Evolutionary conservation across 2,113 vertebrate genomes (phyloP).

Genomic region (Istiophorus platypterus): DNA sequence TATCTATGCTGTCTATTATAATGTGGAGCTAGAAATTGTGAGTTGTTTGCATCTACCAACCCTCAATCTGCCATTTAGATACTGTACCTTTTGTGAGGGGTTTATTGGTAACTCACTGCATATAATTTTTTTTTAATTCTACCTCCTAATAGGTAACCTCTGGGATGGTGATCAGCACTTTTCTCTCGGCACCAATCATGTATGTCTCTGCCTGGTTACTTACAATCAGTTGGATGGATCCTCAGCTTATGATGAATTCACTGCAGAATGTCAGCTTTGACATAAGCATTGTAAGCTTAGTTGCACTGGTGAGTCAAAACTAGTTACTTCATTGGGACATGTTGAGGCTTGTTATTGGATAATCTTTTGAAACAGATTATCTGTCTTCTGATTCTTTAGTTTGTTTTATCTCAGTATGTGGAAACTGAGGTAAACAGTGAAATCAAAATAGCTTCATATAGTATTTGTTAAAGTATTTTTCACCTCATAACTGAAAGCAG

Average conservation of each 20-base stretch:
- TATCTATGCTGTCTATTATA: conserved; percentile 97
- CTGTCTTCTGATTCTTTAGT: neutral
- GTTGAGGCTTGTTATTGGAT: neutral
- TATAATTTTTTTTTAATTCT: neutral
- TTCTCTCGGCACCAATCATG: conserved; percentile 98
- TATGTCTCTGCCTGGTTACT: conserved; percentile 96
- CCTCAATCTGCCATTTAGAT: neutral
- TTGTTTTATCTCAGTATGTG: neutral
- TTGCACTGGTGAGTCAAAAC: conserved; percentile 90
- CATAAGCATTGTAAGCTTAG: conserved; percentile 92
- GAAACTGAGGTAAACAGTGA: neutral
- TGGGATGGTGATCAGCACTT: conserved; percentile 97
- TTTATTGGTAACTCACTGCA: neutral
- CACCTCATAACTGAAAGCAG: neutral
- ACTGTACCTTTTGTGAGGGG: neutral
- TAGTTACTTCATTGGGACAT: neutral
- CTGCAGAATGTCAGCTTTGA: conserved; percentile 94
- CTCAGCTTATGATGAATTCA: conserved; percentile 86
- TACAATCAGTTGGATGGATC: conserved; percentile 92
- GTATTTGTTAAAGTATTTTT: neutral
- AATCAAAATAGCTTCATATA: neutral
- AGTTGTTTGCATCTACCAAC: conserved; percentile 66
- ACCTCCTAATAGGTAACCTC: conserved; percentile 89
- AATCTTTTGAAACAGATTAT: neutral
- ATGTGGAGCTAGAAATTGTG: conserved; percentile 97